Base-by-base conservation (phyloP, 2,797 vertebrate genomes). In the Tauraco hartlaubi region DNA sequence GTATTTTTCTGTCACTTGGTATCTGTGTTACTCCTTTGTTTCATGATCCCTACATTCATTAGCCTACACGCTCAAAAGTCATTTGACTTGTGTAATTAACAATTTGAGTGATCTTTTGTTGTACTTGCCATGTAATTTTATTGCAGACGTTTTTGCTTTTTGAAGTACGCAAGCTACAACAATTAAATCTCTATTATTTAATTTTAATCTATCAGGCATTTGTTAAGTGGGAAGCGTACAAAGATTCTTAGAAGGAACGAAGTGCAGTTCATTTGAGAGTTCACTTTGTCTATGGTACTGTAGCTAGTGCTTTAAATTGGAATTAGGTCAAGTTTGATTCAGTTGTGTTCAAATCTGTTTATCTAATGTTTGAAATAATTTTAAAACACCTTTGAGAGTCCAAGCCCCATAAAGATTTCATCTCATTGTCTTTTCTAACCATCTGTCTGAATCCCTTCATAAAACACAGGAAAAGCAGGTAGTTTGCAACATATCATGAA, bases 101-200 rank as follows among this genome's bases (percentile, higher is more conserved):
- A 51, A 3, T 82, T 85, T 94, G 72, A 95, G 51, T 89, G 89
- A 92, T 93, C 86, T 90, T 96, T 85, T 96, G 28, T 94, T 94
- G 67, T 69, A 87, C 35, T 94, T 94, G 62, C 66, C 26, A 31
- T 56, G 16, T 81, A 80, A 94, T 93, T 90, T 93, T 86, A 85
- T 74, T 93, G 76, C 80, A 92, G 85, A 52, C 37, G 0, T 31
- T 88, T 83, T 85, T 88, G 54, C 68, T 83, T 92, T 85, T 90
- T 90, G 76, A 92, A 86, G 74, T 86, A 74, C 74, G 83, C 81
- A 63, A 48, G 49, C 59, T 93, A 18, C 0, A 3, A 64, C 71
- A 94, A 82, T 90, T 92, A 90, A 85, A 13, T 55, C 21, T 29
- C 74, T 78, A 23, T 85, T 90, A 85, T 64, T 95, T 94, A 71